phyloP scores from a whole-genome alignment of 2,113 vertebrate species.

The Circaetus cinerascens region DNA sequence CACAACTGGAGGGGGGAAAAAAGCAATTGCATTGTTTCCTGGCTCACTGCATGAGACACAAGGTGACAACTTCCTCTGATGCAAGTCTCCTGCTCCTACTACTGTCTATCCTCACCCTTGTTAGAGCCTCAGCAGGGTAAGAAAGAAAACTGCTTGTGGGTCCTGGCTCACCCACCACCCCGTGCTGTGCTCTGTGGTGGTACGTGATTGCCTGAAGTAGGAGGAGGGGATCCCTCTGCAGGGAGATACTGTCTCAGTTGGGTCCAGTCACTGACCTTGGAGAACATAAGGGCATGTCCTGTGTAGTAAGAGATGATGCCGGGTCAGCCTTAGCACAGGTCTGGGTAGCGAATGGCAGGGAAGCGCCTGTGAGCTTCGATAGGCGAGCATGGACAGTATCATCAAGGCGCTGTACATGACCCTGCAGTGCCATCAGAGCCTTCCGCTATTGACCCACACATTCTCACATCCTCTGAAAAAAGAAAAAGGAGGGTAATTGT shows the following conservation, averaged over 20 bases:
- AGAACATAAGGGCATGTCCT: rapidly evolving
- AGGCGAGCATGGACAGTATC: too few species aligned
- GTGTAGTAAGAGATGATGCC: not conserved
- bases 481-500: too few species aligned
- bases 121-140: not conserved
- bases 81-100: not conserved
- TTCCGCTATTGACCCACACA: not conserved
- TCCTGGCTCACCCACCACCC: not conserved
- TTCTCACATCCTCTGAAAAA: too few species aligned
- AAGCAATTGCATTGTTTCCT: not conserved
- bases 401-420: rapidly evolving
- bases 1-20: not conserved
- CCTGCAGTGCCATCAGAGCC: not conserved
- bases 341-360: not conserved
- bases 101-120: not conserved
- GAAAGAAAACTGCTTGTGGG: not conserved
- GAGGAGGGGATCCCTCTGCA: not conserved
- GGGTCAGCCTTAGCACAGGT: not conserved
- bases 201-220: not conserved
- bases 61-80: not conserved
- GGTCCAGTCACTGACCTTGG: not conserved
- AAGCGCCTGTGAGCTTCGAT: rapidly evolving
- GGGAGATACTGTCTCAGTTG: not conserved
- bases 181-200: not conserved
- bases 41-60: not conserved